phyloP scores from a whole-genome alignment of 2,113 vertebrate genomes.

The Leptobrachium leishanense region DNA sequence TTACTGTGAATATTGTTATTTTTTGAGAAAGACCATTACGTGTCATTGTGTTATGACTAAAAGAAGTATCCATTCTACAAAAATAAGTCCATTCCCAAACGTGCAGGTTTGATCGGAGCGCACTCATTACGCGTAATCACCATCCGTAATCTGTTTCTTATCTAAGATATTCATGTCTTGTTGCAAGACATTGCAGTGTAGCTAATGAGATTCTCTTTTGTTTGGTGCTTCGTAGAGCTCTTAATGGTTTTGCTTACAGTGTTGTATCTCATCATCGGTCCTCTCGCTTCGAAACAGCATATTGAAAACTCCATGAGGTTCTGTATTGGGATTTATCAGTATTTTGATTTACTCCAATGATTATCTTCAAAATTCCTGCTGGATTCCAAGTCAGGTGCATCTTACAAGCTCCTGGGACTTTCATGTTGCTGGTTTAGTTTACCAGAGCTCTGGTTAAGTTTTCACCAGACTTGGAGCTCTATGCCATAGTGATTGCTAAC shows the following conservation, averaged over 20 bases:
- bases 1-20: background rate
- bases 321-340: background rate
- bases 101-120: slow-evolving; percentile 14
- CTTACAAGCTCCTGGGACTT: no score
- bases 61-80: background rate
- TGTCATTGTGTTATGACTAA: background rate
- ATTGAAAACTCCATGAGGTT: background rate
- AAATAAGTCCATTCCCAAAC: slow-evolving; percentile 1
- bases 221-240: background rate
- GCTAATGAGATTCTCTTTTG: slow-evolving; percentile 4
- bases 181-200: no score
- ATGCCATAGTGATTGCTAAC: no score
- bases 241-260: slow-evolving; percentile 1
- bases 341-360: background rate
- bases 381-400: background rate
- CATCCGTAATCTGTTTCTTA: slow-evolving; percentile 22
- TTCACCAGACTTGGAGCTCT: no score
- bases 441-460: no score
- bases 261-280: background rate
- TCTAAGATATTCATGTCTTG: background rate
- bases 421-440: no score
- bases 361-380: background rate
- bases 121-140: slow-evolving; percentile 9
- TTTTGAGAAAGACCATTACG: background rate
- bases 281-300: background rate